These are phyloP conservation scores for Brienomyrus brachyistius DNA, from an alignment of 2,113 vertebrate genomes.

Conservation along the genomic window DNA sequence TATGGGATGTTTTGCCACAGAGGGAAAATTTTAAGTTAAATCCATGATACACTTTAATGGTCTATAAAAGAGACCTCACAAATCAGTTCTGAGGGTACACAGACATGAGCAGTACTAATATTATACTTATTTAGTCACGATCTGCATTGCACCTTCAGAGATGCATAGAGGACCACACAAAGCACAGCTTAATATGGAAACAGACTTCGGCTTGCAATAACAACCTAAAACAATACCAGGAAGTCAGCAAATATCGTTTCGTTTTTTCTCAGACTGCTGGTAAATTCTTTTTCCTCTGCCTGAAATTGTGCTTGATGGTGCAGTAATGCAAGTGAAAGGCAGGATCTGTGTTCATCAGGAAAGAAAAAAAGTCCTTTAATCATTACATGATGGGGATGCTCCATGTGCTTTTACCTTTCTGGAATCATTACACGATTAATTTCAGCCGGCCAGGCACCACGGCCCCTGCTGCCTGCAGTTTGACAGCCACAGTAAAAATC, in stretches of 20 bases:
- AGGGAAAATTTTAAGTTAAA: not conserved
- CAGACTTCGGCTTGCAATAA: not conserved
- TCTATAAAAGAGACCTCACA: not conserved
- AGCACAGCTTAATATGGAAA: not conserved
- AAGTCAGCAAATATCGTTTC: not conserved
- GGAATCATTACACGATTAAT: not conserved
- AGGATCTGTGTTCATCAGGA: not conserved
- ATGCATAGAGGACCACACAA: not conserved
- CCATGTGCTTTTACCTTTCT: not conserved
- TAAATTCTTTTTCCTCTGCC: not conserved
- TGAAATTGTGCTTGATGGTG: not conserved
- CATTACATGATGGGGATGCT: not conserved
- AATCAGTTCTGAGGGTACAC: not conserved
- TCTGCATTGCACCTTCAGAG: not conserved
- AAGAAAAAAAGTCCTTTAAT: not conserved
- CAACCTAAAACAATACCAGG: constrained; percentile 7
- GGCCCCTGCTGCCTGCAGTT: not conserved
- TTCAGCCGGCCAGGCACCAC: not conserved
- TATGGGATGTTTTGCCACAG: not conserved
- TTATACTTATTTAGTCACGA: not conserved
- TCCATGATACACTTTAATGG: not conserved
- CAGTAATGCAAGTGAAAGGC: not conserved
- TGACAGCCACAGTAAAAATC: not conserved
- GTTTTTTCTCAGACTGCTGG: too few species aligned
- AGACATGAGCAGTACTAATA: not conserved